These are phyloP conservation scores for Epinephelus lanceolatus DNA, from an alignment of 2,113 vertebrate genomes.

Conservation along the genomic window DNA sequence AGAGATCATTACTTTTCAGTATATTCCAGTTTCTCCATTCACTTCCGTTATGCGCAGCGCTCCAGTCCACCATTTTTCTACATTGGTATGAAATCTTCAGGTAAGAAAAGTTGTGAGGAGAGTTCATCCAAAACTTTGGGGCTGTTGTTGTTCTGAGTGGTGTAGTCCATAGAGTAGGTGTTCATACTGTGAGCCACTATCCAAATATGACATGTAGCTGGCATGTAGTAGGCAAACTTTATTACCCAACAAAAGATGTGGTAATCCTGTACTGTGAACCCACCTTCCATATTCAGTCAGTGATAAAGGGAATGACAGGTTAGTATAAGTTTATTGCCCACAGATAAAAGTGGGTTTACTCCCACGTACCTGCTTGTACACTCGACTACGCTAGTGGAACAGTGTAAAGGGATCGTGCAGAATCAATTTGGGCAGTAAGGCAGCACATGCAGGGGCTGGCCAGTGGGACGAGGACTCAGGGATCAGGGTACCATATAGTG, in stretches of 20 bases:
- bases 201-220: not conserved
- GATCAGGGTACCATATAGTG: constrained; percentile 51
- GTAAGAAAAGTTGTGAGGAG: constrained; percentile 1
- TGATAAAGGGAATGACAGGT: constrained; percentile 22
- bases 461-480: constrained; percentile 47
- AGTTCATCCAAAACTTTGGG: constrained; percentile 27
- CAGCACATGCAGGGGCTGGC: constrained; percentile 75
- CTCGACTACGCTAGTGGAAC: constrained; percentile 50
- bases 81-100: constrained; percentile 28
- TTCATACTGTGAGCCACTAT: constrained; percentile 9
- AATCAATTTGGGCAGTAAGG: constrained; percentile 65
- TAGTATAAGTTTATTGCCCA: constrained; percentile 40
- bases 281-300: constrained; percentile 33
- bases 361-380: constrained; percentile 46
- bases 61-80: constrained; percentile 8
- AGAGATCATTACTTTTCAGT: constrained; percentile 18
- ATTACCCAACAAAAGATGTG: constrained; percentile 8
- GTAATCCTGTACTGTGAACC: constrained; percentile 11
- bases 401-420: constrained; percentile 77
- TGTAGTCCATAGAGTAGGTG: constrained; percentile 19
- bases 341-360: constrained; percentile 5
- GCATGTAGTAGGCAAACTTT: not conserved
- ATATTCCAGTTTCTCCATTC: constrained; percentile 50
- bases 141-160: constrained; percentile 27
- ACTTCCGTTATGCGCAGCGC: not conserved